These are phyloP conservation scores for Neodon shergylaensis DNA, from an alignment of 2,113 vertebrate species.

Conservation along the genomic window DNA sequence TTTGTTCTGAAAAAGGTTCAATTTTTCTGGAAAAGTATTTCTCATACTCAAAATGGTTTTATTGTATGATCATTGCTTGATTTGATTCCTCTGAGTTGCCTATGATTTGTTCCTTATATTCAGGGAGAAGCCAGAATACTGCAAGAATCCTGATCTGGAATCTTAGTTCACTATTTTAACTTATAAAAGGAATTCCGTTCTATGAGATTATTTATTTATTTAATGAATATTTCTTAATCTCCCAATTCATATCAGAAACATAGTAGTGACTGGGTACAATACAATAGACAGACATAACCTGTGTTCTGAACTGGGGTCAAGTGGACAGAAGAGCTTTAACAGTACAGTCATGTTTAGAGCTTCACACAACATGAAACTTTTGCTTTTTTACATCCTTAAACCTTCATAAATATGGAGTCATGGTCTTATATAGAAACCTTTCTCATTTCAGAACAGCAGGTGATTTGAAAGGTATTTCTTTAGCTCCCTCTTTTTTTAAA, in stretches of 20 bases:
- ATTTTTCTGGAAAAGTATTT: background rate
- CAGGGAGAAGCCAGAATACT: background rate
- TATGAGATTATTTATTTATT: background rate
- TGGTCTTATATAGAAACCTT: background rate
- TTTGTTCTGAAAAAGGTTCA: background rate
- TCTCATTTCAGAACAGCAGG: background rate
- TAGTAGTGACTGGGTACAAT: background rate
- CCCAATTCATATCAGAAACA: background rate
- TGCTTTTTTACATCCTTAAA: background rate
- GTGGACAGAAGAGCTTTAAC: background rate
- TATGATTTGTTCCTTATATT: background rate
- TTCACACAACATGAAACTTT: background rate
- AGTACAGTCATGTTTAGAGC: background rate
- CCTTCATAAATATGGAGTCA: background rate
- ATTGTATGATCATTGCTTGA: background rate
- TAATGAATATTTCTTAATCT: background rate
- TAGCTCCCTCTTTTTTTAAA: background rate
- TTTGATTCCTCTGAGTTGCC: background rate
- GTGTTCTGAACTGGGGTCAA: background rate
- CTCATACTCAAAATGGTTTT: background rate
- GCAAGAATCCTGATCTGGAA: background rate
- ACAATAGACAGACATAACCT: background rate
- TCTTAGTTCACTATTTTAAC: background rate
- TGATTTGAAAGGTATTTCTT: background rate
- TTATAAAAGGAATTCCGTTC: background rate